Evolutionary conservation across 2,888 invertebrate species (phyloP).

Genomic region (Drosophila niveifrons): DNA sequence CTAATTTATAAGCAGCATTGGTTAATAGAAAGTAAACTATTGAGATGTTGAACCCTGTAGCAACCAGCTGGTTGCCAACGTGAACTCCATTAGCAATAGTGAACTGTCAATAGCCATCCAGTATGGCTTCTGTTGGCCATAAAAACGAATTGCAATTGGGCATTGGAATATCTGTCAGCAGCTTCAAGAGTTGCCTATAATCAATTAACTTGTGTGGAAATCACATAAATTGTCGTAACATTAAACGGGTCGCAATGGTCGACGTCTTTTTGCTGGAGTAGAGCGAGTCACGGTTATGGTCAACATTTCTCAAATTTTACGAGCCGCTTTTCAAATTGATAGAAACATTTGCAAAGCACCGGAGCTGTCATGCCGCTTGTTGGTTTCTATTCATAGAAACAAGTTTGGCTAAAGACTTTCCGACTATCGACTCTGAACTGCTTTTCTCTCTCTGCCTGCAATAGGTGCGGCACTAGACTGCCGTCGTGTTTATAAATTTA

Average conservation of each 20-base stretch:
- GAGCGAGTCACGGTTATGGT: slow-evolving; percentile 55
- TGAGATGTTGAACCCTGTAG: too few species aligned
- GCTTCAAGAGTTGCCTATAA: slow-evolving; percentile 57
- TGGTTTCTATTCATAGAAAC: slow-evolving; percentile 37
- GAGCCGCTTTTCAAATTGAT: slow-evolving; percentile 73
- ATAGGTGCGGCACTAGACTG: slow-evolving; percentile 28
- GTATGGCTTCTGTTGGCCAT: slow-evolving; percentile 23
- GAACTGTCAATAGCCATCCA: not conserved
- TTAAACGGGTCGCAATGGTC: slow-evolving; percentile 65
- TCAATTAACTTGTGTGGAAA: slow-evolving; percentile 83
- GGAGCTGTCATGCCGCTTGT: slow-evolving; percentile 16
- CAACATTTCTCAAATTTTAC: slow-evolving; percentile 76
- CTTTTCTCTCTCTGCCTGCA: not conserved
- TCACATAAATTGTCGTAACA: slow-evolving; percentile 81
- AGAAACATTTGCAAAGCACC: slow-evolving; percentile 71
- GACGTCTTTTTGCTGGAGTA: slow-evolving; percentile 16
- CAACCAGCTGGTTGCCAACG: not conserved
- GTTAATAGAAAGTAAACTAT: too few species aligned
- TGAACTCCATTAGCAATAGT: slow-evolving; percentile 11
- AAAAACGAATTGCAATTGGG: slow-evolving; percentile 51
- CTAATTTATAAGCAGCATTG: too few species aligned
- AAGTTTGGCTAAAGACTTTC: slow-evolving; percentile 50
- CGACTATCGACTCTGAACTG: slow-evolving; percentile 27
- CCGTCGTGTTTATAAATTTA: slow-evolving; percentile 67
- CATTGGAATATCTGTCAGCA: slow-evolving; percentile 29